A percentile compares a stretch with the other conserved stretches of the same genome.
Evolutionary conservation across 2,888 invertebrate genomes (phyloP).

Genomic region (Caenorhabditis angaria): DNA sequence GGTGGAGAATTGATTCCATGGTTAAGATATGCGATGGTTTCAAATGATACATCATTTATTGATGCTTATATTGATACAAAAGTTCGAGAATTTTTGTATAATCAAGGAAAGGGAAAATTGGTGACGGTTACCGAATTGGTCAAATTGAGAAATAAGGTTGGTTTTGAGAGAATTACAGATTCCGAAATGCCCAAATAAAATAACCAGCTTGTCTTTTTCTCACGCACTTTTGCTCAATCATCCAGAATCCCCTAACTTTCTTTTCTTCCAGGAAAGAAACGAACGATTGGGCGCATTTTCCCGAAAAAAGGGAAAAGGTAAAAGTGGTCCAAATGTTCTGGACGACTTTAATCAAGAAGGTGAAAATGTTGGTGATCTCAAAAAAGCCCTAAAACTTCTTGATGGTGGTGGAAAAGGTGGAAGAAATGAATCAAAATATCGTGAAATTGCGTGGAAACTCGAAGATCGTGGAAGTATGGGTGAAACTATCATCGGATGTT

Average conservation of each 20-base stretch:
- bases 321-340: slow-evolving; percentile 62
- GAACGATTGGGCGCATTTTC: slow-evolving; percentile 68
- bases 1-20: slow-evolving; percentile 89
- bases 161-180: background rate
- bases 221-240: background rate
- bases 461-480: slow-evolving; percentile 77
- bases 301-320: slow-evolving; percentile 67
- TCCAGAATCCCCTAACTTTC: background rate
- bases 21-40: slow-evolving; percentile 64
- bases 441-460: slow-evolving; percentile 73
- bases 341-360: slow-evolving; percentile 60
- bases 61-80: slow-evolving; percentile 44
- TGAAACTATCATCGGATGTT: slow-evolving; percentile 90
- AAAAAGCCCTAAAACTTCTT: slow-evolving; percentile 64
- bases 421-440: slow-evolving; percentile 77
- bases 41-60: slow-evolving; percentile 62
- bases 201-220: background rate
- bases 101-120: slow-evolving; percentile 89
- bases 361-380: slow-evolving; percentile 56
- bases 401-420: slow-evolving; percentile 56
- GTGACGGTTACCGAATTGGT: slow-evolving; percentile 90
- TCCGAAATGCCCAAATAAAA: background rate
- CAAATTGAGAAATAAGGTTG: slow-evolving; percentile 77
- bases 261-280: slow-evolving; percentile 78
- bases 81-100: slow-evolving; percentile 90